Percentiles rank a stretch among this genome's conserved stretches.
Conservation (phyloP, 2,797 vertebrate genomes). For the Centropyge bicolor region DNA sequence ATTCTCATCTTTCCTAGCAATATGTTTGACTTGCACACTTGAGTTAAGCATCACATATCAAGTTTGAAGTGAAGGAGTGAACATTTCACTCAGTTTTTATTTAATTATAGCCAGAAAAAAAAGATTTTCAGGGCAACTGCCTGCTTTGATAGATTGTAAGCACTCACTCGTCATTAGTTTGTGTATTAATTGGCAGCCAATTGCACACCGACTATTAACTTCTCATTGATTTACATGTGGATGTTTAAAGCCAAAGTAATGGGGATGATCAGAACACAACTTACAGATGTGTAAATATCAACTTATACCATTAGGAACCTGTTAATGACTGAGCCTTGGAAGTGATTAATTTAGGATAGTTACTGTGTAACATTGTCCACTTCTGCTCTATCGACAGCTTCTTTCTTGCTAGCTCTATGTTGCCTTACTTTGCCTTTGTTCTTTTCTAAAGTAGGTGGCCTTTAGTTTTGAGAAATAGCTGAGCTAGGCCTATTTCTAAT, state of each 20-base stretch:
- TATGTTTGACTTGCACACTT: conserved; percentile 47
- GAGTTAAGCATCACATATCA: conserved; percentile 52
- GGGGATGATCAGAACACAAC: conserved; percentile 43
- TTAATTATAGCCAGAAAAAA: conserved; percentile 21
- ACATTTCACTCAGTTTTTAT: conserved; percentile 56
- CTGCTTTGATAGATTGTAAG: conserved; percentile 42
- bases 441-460: conserved; percentile 74
- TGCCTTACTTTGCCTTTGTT: conserved; percentile 79
- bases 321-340: conserved; percentile 69
- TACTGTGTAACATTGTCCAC: conserved; percentile 85
- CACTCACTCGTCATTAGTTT: conserved; percentile 51
- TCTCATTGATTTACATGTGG: conserved; percentile 47
- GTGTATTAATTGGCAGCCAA: conserved; percentile 65
- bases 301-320: conserved; percentile 42
- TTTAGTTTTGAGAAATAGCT: conserved; percentile 72
- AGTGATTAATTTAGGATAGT: conserved; percentile 81
- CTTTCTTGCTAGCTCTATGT: conserved; percentile 81
- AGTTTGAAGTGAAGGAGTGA: conserved; percentile 35
- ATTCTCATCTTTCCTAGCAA: conserved; percentile 48
- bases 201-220: conserved; percentile 54
- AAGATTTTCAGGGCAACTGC: conserved; percentile 11
- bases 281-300: conserved; percentile 58
- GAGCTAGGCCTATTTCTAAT: conserved; percentile 62
- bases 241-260: conserved; percentile 70
- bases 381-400: conserved; percentile 76